These are phyloP conservation scores for Sebastes fasciatus DNA, from an alignment of 2,113 vertebrate species.

Conservation along the genomic window DNA sequence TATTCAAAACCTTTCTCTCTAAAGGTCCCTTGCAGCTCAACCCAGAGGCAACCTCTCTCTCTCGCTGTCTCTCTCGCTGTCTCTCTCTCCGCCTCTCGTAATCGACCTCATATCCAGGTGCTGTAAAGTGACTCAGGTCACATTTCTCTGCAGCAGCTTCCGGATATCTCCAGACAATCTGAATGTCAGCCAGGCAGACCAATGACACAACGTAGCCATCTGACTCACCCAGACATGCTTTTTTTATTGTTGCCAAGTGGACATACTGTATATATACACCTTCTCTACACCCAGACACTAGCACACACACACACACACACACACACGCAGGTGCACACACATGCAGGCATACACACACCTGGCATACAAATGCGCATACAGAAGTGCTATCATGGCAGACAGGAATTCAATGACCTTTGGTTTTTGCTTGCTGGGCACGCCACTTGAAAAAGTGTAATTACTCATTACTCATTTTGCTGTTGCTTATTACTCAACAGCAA, in stretches of 20 bases:
- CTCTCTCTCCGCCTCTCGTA: background rate
- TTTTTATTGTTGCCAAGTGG: conserved; percentile 32
- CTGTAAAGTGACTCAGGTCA: conserved; percentile 42
- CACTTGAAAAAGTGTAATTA: too few species aligned
- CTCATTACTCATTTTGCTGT: too few species aligned
- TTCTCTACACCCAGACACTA: background rate
- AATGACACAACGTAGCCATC: conserved; percentile 32
- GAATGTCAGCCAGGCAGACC: conserved; percentile 47
- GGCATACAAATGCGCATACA: background rate
- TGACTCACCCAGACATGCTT: conserved; percentile 26
- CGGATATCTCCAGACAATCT: conserved; percentile 52
- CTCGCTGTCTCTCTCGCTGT: background rate
- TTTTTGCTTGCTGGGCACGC: background rate
- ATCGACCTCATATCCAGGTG: conserved; percentile 53
- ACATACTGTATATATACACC: background rate
- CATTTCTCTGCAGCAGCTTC: conserved; percentile 37
- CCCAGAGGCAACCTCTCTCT: conserved; percentile 39
- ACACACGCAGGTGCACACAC: background rate
- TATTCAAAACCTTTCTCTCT: conserved; percentile 45
- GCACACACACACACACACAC: background rate
- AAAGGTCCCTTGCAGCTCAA: conserved; percentile 55
- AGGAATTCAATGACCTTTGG: conserved; percentile 9
- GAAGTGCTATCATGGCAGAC: background rate
- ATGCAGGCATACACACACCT: background rate
- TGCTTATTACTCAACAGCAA: background rate